Percentiles rank a stretch among this genome's conserved stretches.
phyloP scores from a whole-genome alignment of 1,140 invertebrate species.

The Aphaenogaster floridana region DNA sequence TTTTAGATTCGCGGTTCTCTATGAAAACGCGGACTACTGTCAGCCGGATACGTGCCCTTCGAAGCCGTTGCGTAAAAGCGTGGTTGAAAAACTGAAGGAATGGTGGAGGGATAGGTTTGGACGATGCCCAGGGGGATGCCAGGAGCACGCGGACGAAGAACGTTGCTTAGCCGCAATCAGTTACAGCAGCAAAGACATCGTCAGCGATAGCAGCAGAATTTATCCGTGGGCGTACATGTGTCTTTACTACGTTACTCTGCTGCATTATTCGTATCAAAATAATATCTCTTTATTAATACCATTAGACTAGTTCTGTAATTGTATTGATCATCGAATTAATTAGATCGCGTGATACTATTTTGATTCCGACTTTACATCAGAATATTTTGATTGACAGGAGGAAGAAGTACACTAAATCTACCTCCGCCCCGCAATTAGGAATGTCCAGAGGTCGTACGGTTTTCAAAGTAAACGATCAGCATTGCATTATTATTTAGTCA shows the following conservation, averaged over 20 bases:
- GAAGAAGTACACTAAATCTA: slow-evolving; percentile 71
- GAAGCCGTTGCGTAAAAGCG: slow-evolving; percentile 34
- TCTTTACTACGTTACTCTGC: neutral
- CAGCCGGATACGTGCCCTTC: slow-evolving; percentile 62
- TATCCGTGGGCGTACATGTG: slow-evolving; percentile 66
- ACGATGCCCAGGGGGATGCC: slow-evolving; percentile 63
- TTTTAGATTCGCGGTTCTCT: slow-evolving; percentile 75
- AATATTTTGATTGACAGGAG: slow-evolving; percentile 46
- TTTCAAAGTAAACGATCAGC: slow-evolving; percentile 60
- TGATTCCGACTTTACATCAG: neutral
- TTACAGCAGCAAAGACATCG: slow-evolving; percentile 75
- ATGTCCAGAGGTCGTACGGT: slow-evolving; percentile 54
- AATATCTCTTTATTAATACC: neutral
- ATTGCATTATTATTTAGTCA: slow-evolving; percentile 10
- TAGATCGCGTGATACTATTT: neutral
- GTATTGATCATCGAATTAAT: neutral
- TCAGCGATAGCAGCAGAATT: slow-evolving; percentile 63
- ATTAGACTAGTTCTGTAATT: neutral
- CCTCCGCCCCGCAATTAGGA: slow-evolving; percentile 57
- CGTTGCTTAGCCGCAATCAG: slow-evolving; percentile 72
- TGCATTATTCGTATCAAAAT: slow-evolving; percentile 3
- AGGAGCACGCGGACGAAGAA: slow-evolving; percentile 72
- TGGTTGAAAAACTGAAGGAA: slow-evolving; percentile 63
- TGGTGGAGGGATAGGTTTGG: slow-evolving; percentile 74
- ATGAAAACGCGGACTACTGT: slow-evolving; percentile 78